Percentiles rank a stretch among this genome's conserved stretches.
These are phyloP conservation scores for Oeneis ivallda DNA, from an alignment of 2,888 invertebrate genomes.

Conservation along the genomic window DNA sequence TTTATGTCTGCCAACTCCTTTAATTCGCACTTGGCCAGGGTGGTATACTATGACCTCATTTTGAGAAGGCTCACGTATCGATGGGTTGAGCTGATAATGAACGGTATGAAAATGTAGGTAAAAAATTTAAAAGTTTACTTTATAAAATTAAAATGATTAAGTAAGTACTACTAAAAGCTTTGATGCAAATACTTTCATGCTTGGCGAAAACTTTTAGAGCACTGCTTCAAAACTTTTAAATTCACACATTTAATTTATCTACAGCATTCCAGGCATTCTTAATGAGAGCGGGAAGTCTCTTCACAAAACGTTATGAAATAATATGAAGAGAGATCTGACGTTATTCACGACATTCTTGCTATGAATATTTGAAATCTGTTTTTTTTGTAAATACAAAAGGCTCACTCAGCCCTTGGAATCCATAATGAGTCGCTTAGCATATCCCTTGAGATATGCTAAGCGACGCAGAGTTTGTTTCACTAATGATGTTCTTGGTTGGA, in stretches of 20 bases:
- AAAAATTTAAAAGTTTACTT: no score
- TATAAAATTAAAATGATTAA: no score
- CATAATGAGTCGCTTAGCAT: conserved; percentile 21
- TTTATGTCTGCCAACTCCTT: no score
- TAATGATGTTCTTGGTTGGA: background rate
- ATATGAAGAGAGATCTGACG: conserved; percentile 17
- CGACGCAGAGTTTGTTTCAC: conserved; percentile 18
- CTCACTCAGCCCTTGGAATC: conserved; percentile 12
- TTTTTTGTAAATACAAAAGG: conserved; percentile 27
- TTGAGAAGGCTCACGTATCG: no score
- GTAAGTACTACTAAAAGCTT: background rate
- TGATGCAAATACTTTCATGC: conserved; percentile 4
- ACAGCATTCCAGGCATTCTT: conserved; percentile 22
- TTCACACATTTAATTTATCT: conserved; percentile 29
- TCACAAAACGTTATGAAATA: conserved; percentile 14
- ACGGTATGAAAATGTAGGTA: no score
- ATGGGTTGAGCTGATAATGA: no score
- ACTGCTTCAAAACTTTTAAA: conserved; percentile 1
- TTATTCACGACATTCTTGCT: conserved; percentile 23
- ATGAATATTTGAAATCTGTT: conserved; percentile 27
- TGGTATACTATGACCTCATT: no score
- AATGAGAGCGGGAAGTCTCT: conserved; percentile 19
- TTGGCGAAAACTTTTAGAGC: background rate
- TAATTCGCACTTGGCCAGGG: no score
- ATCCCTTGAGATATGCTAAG: no score